Percentiles rank a stretch among this genome's conserved stretches.
Conservation (phyloP, 2,797 vertebrate species). For the Chaetophractus vellerosus region DNA sequence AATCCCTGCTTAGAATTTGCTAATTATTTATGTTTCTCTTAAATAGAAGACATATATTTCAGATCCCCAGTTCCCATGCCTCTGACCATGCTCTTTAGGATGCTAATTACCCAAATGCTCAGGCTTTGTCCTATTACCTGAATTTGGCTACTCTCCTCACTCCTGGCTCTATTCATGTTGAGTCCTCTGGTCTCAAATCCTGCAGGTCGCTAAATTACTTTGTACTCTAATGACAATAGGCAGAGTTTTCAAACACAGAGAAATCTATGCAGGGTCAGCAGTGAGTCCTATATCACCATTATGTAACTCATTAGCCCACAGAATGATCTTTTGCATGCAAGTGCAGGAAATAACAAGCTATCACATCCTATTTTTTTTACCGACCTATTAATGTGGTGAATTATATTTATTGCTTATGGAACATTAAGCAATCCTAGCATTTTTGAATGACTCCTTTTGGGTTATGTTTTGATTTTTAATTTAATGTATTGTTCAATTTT, state of each 20-base stretch:
- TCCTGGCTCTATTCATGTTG: background rate
- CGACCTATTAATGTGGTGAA: conserved; percentile 60
- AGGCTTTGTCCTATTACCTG: background rate
- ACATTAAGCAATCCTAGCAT: conserved; percentile 15
- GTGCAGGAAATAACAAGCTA: conserved; percentile 58
- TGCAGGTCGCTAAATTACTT: background rate
- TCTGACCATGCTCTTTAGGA: background rate
- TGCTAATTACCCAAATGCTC: background rate
- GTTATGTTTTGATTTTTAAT: background rate
- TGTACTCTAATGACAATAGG: conserved; percentile 28
- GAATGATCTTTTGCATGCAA: conserved; percentile 12
- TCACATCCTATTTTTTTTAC: conserved; percentile 51
- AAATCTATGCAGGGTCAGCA: conserved; percentile 54
- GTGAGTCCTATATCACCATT: conserved; percentile 37
- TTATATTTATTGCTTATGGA: conserved; percentile 60
- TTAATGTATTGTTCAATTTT: background rate
- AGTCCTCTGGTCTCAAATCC: background rate
- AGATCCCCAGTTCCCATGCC: background rate
- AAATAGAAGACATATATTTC: conserved; percentile 48
- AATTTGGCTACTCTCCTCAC: background rate
- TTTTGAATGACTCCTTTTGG: background rate
- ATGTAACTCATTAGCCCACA: conserved; percentile 52
- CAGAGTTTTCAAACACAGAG: conserved; percentile 8
- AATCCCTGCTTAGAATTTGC: background rate
- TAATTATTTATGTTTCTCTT: conserved; percentile 38